These are phyloP conservation scores for Tetramorium parvispinum DNA, from an alignment of 1,140 invertebrate genomes.

Conservation along the genomic window DNA sequence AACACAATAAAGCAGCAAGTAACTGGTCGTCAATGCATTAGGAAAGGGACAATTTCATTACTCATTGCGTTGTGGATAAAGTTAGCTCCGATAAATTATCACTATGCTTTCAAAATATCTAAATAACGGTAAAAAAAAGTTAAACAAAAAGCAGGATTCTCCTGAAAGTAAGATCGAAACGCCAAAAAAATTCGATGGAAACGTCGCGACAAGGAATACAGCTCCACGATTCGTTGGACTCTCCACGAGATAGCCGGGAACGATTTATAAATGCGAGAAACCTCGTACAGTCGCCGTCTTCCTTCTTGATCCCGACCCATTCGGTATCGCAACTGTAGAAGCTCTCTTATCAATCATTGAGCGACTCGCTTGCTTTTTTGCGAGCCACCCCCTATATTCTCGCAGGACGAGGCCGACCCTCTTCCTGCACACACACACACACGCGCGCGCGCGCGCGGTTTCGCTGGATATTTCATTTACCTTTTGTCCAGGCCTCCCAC, in stretches of 20 bases:
- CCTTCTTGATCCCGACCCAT: background rate
- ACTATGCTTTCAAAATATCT: background rate
- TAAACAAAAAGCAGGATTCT: background rate
- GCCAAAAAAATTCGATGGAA: background rate
- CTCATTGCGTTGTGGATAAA: background rate
- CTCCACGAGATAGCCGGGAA: background rate
- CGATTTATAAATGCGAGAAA: background rate
- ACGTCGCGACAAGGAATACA: too few species aligned
- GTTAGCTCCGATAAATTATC: background rate
- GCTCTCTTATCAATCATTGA: conserved; percentile 37
- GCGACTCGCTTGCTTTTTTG: background rate
- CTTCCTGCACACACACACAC: background rate
- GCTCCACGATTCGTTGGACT: background rate
- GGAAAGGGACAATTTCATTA: background rate
- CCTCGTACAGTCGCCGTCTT: background rate
- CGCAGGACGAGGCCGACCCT: background rate
- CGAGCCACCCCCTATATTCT: background rate
- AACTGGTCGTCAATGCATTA: background rate
- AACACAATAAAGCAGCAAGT: background rate
- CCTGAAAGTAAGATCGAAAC: background rate
- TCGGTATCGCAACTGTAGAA: background rate
- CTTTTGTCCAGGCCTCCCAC: conserved; percentile 82
- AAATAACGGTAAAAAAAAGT: background rate
- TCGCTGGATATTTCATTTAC: conserved; percentile 72
- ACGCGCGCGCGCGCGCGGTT: background rate